phyloP scores from a whole-genome alignment of 2,113 vertebrate species.

The Toxotes jaculatrix region DNA sequence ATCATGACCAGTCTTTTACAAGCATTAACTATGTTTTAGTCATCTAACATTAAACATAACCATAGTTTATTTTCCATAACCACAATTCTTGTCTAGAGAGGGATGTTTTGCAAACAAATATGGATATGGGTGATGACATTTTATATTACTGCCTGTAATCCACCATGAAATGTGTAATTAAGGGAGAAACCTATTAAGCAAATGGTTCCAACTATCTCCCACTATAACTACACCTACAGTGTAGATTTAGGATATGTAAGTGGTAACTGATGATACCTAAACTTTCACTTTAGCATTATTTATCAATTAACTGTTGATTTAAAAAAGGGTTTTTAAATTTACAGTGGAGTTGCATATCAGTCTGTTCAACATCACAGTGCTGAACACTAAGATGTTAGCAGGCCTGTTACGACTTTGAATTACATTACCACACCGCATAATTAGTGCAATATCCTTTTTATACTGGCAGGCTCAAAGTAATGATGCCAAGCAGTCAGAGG shows the following conservation, averaged over 20 bases:
- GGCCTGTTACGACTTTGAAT: constrained; percentile 32
- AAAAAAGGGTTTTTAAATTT: constrained; percentile 5
- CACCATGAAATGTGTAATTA: neutral
- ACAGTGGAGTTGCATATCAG: constrained; percentile 10
- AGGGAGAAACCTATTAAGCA: neutral
- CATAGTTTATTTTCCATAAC: too few relatives aligned
- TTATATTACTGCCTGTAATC: neutral
- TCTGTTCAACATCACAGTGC: constrained; percentile 9
- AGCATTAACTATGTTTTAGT: too few relatives aligned
- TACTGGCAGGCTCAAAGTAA: constrained; percentile 48
- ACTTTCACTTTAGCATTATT: neutral
- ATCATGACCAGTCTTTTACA: neutral
- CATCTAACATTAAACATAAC: too few relatives aligned
- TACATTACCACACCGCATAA: constrained; percentile 34
- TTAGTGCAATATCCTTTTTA: constrained; percentile 52
- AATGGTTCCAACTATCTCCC: neutral
- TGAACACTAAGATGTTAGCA: constrained; percentile 5
- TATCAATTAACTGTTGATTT: neutral
- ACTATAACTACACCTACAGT: neutral
- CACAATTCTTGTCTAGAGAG: neutral
- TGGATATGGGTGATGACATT: neutral
- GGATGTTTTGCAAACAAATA: neutral
- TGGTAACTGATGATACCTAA: neutral
- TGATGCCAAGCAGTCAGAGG: constrained; percentile 60
- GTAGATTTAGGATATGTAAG: neutral